A percentile compares a stretch with the other conserved stretches of the same genome.
Conservation (phyloP, 1,140 invertebrate species). For the Hylaeus anthracinus region DNA sequence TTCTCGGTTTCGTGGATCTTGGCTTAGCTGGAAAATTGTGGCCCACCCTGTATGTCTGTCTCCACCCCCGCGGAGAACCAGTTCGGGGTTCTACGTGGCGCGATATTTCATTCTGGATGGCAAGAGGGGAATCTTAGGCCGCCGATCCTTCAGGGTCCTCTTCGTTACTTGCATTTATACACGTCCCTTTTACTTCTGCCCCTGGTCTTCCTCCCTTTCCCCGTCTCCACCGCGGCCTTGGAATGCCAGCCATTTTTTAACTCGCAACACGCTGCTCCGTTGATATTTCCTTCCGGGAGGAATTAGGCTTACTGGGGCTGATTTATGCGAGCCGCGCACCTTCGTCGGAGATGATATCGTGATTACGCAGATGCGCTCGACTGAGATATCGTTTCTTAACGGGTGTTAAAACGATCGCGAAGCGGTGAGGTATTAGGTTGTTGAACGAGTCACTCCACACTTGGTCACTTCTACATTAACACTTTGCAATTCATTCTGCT, state of each 20-base stretch:
- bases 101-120: conserved; percentile 67
- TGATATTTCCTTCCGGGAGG: conserved; percentile 28
- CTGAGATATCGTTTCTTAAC: conserved; percentile 18
- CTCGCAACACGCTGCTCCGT: conserved; percentile 3
- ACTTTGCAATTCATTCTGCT: too few species aligned
- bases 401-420: background rate
- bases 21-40: too few species aligned
- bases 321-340: conserved; percentile 20
- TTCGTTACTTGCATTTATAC: conserved; percentile 42
- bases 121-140: conserved; percentile 25
- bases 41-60: background rate
- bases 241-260: conserved; percentile 30
- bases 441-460: too few species aligned
- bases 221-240: too few species aligned
- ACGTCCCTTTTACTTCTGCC: conserved; percentile 18
- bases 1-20: too few species aligned
- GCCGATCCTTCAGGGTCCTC: conserved; percentile 10
- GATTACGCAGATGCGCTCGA: background rate
- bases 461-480: background rate
- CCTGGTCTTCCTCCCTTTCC: conserved; percentile 18
- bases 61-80: conserved; percentile 47
- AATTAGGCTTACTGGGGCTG: conserved; percentile 12
- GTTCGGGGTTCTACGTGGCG: conserved; percentile 53
- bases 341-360: conserved; percentile 23
- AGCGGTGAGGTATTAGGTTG: too few species aligned